Base-by-base conservation (phyloP, 2,888 invertebrate species). In the Chrysomela aeneicollis region DNA sequence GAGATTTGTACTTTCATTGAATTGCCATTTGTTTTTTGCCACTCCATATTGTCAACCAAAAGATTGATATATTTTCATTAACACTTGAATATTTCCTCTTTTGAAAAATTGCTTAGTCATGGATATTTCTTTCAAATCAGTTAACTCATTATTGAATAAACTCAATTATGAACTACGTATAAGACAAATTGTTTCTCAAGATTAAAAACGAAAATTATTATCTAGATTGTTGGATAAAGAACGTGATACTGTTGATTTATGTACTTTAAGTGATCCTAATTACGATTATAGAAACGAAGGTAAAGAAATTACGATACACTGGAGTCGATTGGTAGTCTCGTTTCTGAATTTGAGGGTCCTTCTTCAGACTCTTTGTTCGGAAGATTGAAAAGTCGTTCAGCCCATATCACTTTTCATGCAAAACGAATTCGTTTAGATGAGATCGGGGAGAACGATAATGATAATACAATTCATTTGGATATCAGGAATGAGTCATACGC, bases 401-500 rank as follows among this genome's bases (percentile, higher is more conserved):
- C 37, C 0, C 59, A 59, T 51, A 37, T 59, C 21, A 37, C 51
- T 51, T 50, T 6, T 35, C 59, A 51, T 37, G 59, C 51, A 15
- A 18, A 59, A 15, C 59, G 59, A 21, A 49, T 59, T 12, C 37
- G 35, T 6, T 18, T 51, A 35, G 17, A 47, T 12, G 35, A 37
- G 4, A 17, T n/a, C n/a, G n/a, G n/a, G n/a, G n/a, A n/a, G n/a
- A n/a, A n/a, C 6, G 15, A 30, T 17, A 17, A 26, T 6, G 46
- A 53, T 32, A 53, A 30, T 30, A 47, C n/a, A 1, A 19, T 19
- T 18, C 12, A 53, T 17, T 10, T 18, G 0, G 3, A 46, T 8
- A 53, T 61, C 47, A 54, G 54, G 46, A 61, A 61, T n/a, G 61
- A 54, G 32, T 61, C 54, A 30, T 61, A 54, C 17, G 54, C 54